Base-by-base conservation (phyloP, 2,888 invertebrate species). In the Drosophila differens region DNA sequence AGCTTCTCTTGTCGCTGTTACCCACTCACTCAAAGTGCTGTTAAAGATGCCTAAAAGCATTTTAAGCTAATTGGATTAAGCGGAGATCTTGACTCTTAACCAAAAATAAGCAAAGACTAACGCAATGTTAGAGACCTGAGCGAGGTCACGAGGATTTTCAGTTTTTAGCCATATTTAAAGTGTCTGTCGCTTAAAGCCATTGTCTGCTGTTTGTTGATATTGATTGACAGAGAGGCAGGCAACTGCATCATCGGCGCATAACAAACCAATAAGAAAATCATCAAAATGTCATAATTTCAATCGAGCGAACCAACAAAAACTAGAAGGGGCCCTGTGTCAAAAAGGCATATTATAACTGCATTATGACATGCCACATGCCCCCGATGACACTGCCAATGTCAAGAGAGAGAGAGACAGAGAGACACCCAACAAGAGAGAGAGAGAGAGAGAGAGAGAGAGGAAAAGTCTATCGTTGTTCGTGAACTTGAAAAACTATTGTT, bases 281-380 rank as follows among this genome's bases (percentile, higher is more conserved):
- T 92, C 91, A 92, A 92, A 92, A 92, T 91, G 91, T 89, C 90
- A 91, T 92, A 91, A 91, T 91, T 87, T 88, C 87, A 88, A 87
- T 87, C 76, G 76, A 69, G 62, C 52, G 41, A 54, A 30, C 44
- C 47, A 35, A 57, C 41, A 51, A 44, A 33, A 67, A 54, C 61
- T 70, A 10, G 22, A 5, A 22, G 39, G 55, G 70, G 70, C 19
- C 49, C 67, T 70, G 79, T 83, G 81, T 79, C 79, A 81, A 81
- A 83, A 79, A 83, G 76, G 83, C 83, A 81, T 80, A 81, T 84
- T 90, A 87, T 90, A 89, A 90, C 91, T 90, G 88, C 88, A 88
- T 90, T 89, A 90, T 90, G 89, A 85, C 88, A 88, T 88, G 89
- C 89, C 83, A 83, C 82, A 85, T 74, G 72, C 58, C 64, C 30